Evolutionary conservation across 2,797 vertebrate species (phyloP).

Genomic region (Morelia viridis): DNA sequence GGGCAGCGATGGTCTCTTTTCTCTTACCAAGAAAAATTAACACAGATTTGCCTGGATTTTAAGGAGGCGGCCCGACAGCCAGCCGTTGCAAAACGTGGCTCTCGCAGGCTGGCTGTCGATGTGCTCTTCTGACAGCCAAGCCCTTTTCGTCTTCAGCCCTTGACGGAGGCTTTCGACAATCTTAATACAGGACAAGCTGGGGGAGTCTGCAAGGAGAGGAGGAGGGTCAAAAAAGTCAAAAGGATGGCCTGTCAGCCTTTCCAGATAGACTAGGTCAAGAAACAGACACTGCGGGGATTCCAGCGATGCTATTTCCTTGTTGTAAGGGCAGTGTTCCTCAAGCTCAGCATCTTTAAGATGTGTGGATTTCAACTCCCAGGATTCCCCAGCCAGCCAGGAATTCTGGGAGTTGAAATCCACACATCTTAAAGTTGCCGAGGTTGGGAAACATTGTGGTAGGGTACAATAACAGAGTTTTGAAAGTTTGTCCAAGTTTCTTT

Average conservation of each 20-base stretch:
- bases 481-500: too few species aligned
- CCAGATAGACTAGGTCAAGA: too few species aligned
- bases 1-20: background rate
- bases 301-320: too few species aligned
- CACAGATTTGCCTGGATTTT: background rate
- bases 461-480: too few species aligned
- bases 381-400: background rate
- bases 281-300: too few species aligned
- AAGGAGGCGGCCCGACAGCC: background rate
- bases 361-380: background rate
- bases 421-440: background rate
- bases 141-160: background rate
- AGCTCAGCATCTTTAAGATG: too few species aligned
- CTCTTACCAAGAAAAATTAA: background rate
- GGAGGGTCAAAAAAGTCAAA: background rate
- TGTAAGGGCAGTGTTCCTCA: too few species aligned
- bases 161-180: background rate
- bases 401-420: background rate
- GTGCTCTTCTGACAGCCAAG: background rate
- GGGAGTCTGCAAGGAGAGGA: too few species aligned
- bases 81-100: background rate
- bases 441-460: background rate
- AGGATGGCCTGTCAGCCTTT: background rate
- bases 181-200: too few species aligned
- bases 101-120: too few species aligned